Conservation (phyloP, 2,113 vertebrate genomes). For the Limnothrissa miodon region DNA sequence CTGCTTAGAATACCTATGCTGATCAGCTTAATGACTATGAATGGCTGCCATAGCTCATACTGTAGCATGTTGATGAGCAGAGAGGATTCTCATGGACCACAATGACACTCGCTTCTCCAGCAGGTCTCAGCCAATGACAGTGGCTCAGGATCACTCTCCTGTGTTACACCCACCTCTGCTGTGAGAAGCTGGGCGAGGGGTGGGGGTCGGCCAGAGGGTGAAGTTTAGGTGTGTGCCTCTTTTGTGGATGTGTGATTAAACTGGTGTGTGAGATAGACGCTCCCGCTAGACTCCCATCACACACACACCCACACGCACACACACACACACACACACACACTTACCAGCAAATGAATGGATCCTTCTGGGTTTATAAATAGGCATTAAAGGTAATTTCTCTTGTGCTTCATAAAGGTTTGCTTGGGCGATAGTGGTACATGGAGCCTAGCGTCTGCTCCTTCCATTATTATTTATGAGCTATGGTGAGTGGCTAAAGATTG, state of each 20-base stretch:
- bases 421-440: conserved; percentile 43
- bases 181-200: background rate
- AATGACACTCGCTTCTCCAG: too few relatives aligned
- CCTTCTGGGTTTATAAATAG: conserved; percentile 60
- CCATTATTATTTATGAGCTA: conserved; percentile 62
- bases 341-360: conserved; percentile 41
- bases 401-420: conserved; percentile 58
- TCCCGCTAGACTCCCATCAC: background rate
- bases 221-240: background rate
- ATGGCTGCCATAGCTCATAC: too few relatives aligned
- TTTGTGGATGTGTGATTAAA: conserved; percentile 37
- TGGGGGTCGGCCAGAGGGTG: background rate
- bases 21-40: too few relatives aligned
- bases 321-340: too few relatives aligned
- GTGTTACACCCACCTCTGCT: too few relatives aligned
- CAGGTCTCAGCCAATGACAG: background rate
- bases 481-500: conserved; percentile 47
- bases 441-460: conserved; percentile 54
- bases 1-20: too few relatives aligned
- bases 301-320: background rate
- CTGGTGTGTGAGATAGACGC: conserved; percentile 41
- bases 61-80: too few relatives aligned
- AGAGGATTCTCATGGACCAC: too few relatives aligned
- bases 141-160: background rate
- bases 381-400: conserved; percentile 65